Base-by-base conservation (phyloP, 1,140 invertebrate genomes). In the Homarus americanus region DNA sequence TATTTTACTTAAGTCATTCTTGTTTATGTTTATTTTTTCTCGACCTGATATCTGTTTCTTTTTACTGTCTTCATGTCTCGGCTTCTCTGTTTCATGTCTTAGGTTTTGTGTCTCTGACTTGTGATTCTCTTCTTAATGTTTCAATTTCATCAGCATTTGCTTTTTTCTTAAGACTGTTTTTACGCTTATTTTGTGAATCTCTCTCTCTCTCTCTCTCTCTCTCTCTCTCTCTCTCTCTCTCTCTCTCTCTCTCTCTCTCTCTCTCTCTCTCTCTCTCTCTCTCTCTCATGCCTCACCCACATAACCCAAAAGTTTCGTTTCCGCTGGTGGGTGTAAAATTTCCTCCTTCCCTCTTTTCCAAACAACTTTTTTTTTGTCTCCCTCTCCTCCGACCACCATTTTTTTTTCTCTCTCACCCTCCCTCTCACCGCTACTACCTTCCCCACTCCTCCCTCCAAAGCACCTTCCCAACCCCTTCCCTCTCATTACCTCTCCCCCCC, bases 11-110 rank as follows among this genome's bases (percentile, higher is more conserved):
- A n/a, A n/a, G n/a, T n/a, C n/a, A n/a, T n/a, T n/a, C n/a, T n/a
- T n/a, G n/a, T n/a, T n/a, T n/a, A n/a, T n/a, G n/a, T n/a, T n/a
- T n/a, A n/a, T n/a, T n/a, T n/a, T n/a, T n/a, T n/a, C n/a, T n/a
- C n/a, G n/a, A n/a, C n/a, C n/a, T n/a, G n/a, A n/a, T 49, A 41
- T 80, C 78, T 80, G 41, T 80, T 44, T 79, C 76, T 79, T 41
- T 79, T 79, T 41, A 49, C 76, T 79, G 15, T 75, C 76, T 79
- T 20, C 49, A 40, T 79, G 17, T 79, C 76, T 80, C 78, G 49
- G 24, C 53, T 44, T 80, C 78, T 80, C 44, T 80, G 41, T 80
- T 1, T 34, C 32, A 9, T 72, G 32, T 72, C 24, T 72, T 7
- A 7, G 66, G 4, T 20, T 75, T 24, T 69, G 4, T 34, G 4